phyloP scores from a whole-genome alignment of 2,888 invertebrate species.

The Oligia fasciuncula region DNA sequence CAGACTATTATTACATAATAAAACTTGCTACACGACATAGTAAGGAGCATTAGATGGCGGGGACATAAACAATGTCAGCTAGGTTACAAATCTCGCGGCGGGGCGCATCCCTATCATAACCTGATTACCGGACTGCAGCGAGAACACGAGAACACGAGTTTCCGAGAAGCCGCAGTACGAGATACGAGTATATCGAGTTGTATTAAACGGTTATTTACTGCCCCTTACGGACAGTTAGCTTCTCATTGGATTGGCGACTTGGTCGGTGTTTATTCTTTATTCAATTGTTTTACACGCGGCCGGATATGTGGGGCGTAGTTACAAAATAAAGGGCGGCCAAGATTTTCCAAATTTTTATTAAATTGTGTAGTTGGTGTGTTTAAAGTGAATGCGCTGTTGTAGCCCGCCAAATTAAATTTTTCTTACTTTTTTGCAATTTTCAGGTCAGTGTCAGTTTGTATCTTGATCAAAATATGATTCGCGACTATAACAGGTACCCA shows the following conservation, averaged over 20 bases:
- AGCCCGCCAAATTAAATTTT: no score
- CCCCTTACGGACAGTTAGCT: slow-evolving; percentile 44
- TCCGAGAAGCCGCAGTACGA: slow-evolving; percentile 15
- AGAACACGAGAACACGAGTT: slow-evolving; percentile 10
- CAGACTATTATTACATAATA: slow-evolving; percentile 30
- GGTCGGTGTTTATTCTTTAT: slow-evolving; percentile 45
- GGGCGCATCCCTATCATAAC: slow-evolving; percentile 62
- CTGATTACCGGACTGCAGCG: slow-evolving; percentile 58
- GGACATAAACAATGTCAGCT: slow-evolving; percentile 48
- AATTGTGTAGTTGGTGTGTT: neutral
- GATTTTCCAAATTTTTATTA: neutral
- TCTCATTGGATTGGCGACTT: slow-evolving; percentile 49
- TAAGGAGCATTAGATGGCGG: slow-evolving; percentile 36
- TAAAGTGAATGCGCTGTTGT: no score
- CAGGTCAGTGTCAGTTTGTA: no score
- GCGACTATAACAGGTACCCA: no score
- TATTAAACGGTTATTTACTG: slow-evolving; percentile 62
- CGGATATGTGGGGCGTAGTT: neutral
- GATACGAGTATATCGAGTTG: slow-evolving; percentile 11
- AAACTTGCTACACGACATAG: slow-evolving; percentile 13
- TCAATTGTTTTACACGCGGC: slow-evolving; percentile 22
- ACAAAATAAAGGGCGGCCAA: neutral
- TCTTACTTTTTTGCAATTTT: no score
- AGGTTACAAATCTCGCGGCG: slow-evolving; percentile 66
- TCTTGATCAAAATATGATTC: no score